phyloP scores from a whole-genome alignment of 2,888 invertebrate species.

The Drosophila mulleri region DNA sequence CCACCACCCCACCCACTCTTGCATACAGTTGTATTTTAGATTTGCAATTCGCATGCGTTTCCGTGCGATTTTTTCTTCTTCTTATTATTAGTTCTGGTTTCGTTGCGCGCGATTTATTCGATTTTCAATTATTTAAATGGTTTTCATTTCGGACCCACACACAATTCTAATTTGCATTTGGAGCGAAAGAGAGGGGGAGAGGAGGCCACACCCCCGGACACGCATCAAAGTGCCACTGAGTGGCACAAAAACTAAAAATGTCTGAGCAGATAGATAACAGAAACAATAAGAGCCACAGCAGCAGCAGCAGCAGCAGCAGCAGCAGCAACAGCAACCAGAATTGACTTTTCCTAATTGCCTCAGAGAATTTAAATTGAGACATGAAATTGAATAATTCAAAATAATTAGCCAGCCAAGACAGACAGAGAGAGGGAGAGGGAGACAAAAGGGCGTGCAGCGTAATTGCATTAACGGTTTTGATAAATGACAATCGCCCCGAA shows the following conservation, averaged over 20 bases:
- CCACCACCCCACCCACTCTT: not conserved
- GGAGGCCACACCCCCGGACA: constrained; percentile 20
- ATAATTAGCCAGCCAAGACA: constrained; percentile 80
- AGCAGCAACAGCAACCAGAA: constrained; percentile 11
- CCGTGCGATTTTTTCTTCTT: constrained; percentile 21
- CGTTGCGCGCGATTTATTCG: constrained; percentile 68
- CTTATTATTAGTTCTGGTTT: constrained; percentile 31
- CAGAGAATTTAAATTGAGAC: constrained; percentile 82
- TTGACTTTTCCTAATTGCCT: constrained; percentile 77
- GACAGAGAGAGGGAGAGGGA: constrained; percentile 23
- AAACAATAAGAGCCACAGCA: constrained; percentile 34
- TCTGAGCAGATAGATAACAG: constrained; percentile 57
- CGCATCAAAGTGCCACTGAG: constrained; percentile 77
- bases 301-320: not conserved
- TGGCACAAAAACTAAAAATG: constrained; percentile 68
- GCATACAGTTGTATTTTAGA: constrained; percentile 4
- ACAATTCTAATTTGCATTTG: constrained; percentile 75
- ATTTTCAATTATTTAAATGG: constrained; percentile 82
- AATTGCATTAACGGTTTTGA: constrained; percentile 82
- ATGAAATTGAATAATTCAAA: constrained; percentile 85
- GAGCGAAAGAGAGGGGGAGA: not conserved
- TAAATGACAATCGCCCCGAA: constrained; percentile 70
- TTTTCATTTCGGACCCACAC: constrained; percentile 68
- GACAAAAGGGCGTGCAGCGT: constrained; percentile 37
- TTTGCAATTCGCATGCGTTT: constrained; percentile 52